A percentile compares a stretch with the other conserved stretches of the same genome.
These are phyloP conservation scores for Melanotaenia boesemani DNA, from an alignment of 2,797 vertebrate species.

Conservation along the genomic window DNA sequence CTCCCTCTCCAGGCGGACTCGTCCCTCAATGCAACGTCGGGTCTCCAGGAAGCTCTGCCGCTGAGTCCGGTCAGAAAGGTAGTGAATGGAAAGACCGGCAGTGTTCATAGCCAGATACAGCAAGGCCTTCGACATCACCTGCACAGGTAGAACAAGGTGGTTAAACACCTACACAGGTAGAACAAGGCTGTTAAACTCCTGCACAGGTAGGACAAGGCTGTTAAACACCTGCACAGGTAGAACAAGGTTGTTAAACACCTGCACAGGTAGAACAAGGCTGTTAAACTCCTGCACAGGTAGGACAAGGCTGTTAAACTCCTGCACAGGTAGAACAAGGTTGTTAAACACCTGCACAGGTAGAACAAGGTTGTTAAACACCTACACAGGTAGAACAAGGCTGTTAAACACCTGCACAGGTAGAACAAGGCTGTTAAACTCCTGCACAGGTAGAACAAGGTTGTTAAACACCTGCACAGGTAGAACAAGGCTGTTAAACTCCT, in stretches of 20 bases:
- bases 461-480: no score
- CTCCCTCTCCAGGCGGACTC: slow-evolving; percentile 60
- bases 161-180: slow-evolving; percentile 18
- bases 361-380: no score
- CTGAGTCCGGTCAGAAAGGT: slow-evolving; percentile 56
- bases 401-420: no score
- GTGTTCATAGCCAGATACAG: slow-evolving; percentile 57
- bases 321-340: no score
- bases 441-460: no score
- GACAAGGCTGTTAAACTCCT: no score
- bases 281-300: slow-evolving; percentile 15
- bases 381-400: no score
- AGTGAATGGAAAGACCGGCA: slow-evolving; percentile 56
- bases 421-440: no score
- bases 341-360: no score
- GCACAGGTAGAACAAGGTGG: neutral
- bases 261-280: neutral
- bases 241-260: neutral
- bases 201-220: neutral
- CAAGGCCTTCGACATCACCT: slow-evolving; percentile 47
- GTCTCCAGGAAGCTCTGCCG: slow-evolving; percentile 58
- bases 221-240: slow-evolving; percentile 14
- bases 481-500: no score
- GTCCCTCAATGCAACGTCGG: slow-evolving; percentile 56
- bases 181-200: neutral